Evolutionary conservation across 2,797 vertebrate genomes (phyloP), one percentile per base, ranked within the genome.

Genomic region (Darevskia mixta): DNA sequence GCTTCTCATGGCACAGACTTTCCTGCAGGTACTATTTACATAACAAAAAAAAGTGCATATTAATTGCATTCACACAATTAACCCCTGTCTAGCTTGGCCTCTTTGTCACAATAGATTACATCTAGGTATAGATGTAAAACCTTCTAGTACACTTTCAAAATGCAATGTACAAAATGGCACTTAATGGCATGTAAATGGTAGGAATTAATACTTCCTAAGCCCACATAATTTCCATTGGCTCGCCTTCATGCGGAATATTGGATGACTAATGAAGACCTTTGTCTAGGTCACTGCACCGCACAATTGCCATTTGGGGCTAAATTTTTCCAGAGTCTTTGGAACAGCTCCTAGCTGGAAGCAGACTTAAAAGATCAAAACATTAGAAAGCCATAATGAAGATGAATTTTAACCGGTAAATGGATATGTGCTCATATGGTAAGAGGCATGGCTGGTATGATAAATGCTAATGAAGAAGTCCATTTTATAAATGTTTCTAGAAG

Each of bases 401-500:
- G 1, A 90, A 91, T 94, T 92, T 79, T 92, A 87, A 88, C 3
- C 27, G 32, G 79, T 13, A 90, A 85, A 89, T 85, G 55, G 86
- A 83, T 88, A 64, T 11, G 75, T 15, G 32, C 38, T 23, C 87
- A 90, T 88, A 82, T 25, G 41, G 76, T 93, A 90, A 90, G 86
- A 87, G 32, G 87, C 81, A 43, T 85, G 81, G 90, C 91, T 89
- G 91, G 86, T 69, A 66, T 91, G 86, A 92, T 88, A 89, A 71
- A 88, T 92, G 83, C n/a, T 91, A 90, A 88, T 69, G 66, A 76
- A 86, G 38, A 91, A 88, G 86, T 85, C 43, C 85, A 89, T 83
- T 94, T 85, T 87, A 49, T 85, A 90, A 89, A 88, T 87, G 6
- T 91, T 82, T 91, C 90, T 83, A 71, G 77, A 83, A 91, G 73